Evolutionary conservation across 2,797 vertebrate species (phyloP).

Genomic region (Neosalanx taihuensis): DNA sequence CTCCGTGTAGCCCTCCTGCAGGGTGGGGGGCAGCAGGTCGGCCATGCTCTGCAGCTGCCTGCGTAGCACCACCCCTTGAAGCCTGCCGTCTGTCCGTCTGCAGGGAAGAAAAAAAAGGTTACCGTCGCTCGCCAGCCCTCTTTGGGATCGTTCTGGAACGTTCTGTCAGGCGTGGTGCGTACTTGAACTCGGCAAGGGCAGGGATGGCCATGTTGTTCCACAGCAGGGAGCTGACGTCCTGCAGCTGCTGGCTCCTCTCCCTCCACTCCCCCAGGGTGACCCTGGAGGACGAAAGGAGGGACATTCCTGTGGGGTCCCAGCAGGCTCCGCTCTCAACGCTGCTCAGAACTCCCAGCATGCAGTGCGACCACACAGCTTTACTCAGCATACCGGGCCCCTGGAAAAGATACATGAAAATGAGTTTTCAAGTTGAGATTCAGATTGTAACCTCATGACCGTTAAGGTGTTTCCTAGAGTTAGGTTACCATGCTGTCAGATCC

Average conservation of each 20-base stretch:
- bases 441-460: neutral
- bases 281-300: conserved; percentile 78
- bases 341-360: conserved; percentile 87
- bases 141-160: neutral
- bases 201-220: conserved; percentile 89
- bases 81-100: conserved; percentile 78
- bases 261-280: conserved; percentile 88
- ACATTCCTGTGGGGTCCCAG: conserved; percentile 78
- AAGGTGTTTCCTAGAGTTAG: neutral
- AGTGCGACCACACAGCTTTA: conserved; percentile 87
- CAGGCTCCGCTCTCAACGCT: conserved; percentile 65
- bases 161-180: conserved; percentile 15
- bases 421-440: neutral
- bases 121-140: neutral
- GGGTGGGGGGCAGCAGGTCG: conserved; percentile 77
- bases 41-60: conserved; percentile 82
- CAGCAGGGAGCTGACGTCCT: conserved; percentile 77
- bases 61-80: conserved; percentile 82
- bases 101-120: neutral
- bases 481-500: conserved; percentile 63
- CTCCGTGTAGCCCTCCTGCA: conserved; percentile 80
- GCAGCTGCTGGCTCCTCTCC: conserved; percentile 86
- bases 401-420: conserved; percentile 7
- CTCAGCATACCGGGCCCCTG: conserved; percentile 89
- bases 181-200: conserved; percentile 86